These are phyloP conservation scores for Trissolcus basalis DNA, from an alignment of 1,140 invertebrate genomes.

Conservation along the genomic window DNA sequence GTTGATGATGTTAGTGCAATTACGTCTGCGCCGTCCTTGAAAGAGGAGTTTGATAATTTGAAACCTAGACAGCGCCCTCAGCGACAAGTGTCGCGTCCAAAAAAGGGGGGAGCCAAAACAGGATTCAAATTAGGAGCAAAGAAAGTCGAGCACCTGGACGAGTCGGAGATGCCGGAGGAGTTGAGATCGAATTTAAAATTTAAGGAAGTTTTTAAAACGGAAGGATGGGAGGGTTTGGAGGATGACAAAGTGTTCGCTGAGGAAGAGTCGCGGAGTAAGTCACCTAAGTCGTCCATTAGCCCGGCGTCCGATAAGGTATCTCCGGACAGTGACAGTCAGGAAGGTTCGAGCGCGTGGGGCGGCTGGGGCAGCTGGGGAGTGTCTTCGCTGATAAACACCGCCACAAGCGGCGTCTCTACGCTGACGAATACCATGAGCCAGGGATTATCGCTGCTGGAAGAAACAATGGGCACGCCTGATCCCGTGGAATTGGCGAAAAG, in stretches of 20 bases:
- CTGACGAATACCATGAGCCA: slow-evolving; percentile 87
- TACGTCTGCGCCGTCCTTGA: neutral
- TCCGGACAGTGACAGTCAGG: slow-evolving; percentile 19
- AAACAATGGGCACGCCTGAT: slow-evolving; percentile 84
- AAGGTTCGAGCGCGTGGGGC: slow-evolving; percentile 73
- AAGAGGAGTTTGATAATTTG: no score
- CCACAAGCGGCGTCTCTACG: slow-evolving; percentile 83
- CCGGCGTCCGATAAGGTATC: slow-evolving; percentile 59
- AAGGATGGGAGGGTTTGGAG: slow-evolving; percentile 69
- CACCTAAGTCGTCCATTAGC: slow-evolving; percentile 54
- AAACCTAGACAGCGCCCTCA: no score
- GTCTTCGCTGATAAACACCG: slow-evolving; percentile 83
- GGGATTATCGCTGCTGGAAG: slow-evolving; percentile 85
- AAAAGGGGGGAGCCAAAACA: slow-evolving; percentile 59
- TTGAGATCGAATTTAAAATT: slow-evolving; percentile 72
- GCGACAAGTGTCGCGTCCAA: slow-evolving; percentile 45
- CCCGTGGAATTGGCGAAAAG: slow-evolving; percentile 83
- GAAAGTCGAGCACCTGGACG: slow-evolving; percentile 49
- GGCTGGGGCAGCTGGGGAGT: slow-evolving; percentile 83
- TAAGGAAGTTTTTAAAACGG: slow-evolving; percentile 69
- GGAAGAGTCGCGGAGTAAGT: slow-evolving; percentile 58
- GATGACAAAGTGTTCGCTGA: slow-evolving; percentile 64
- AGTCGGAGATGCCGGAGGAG: slow-evolving; percentile 69
- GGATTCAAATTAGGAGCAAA: slow-evolving; percentile 27
- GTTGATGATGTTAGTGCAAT: neutral